Base-by-base conservation (phyloP, 2,113 vertebrate species). In the Excalfactoria chinensis region DNA sequence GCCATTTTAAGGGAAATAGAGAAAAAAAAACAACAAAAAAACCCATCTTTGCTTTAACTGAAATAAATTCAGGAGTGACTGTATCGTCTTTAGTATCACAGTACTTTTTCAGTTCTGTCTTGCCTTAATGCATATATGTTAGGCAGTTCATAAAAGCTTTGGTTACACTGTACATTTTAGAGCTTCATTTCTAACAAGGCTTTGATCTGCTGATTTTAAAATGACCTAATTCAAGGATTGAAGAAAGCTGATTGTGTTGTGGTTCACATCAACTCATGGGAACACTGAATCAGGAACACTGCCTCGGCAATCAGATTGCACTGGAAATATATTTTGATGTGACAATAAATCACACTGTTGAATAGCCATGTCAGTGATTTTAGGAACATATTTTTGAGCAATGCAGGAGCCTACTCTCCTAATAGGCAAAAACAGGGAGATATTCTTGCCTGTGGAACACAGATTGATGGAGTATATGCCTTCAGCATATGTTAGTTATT, bases 301-400 rank as follows among this genome's bases (percentile, higher is more conserved):
- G 22, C 87, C 69, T 91, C 89, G 94, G 80, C 85, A 84, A 88
- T 94, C 73, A 40, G 63, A 74, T 84, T 94, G 91, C 91, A 95
- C 93, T 95, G 85, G 91, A 94, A 86, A 83, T 93, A 35, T 28
- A 55, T 44, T 84, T 86, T 89, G 85, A 84, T 21, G 22, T 90
- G 94, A 92, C 76, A 95, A 67, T 90, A 93, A 89, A 95, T 94
- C 59, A 58, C 75, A 43, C 76, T 93, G 74, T 72, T 87, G 80
- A 93, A 78, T 76, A 68, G 82, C 88, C 56, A 53, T 74, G 28
- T 84, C 9, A 1, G 59, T 83, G 79, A 20, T 66, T 89, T 78
- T 44, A 92, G 77, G 67, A 53, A 46, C 1, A 14, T 86, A 13
- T 34, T 44, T 69, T 66, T 13, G 17, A 93, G 76, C 82, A 88